phyloP scores from a whole-genome alignment of 2,888 invertebrate species.

The Rutpela maculata region DNA sequence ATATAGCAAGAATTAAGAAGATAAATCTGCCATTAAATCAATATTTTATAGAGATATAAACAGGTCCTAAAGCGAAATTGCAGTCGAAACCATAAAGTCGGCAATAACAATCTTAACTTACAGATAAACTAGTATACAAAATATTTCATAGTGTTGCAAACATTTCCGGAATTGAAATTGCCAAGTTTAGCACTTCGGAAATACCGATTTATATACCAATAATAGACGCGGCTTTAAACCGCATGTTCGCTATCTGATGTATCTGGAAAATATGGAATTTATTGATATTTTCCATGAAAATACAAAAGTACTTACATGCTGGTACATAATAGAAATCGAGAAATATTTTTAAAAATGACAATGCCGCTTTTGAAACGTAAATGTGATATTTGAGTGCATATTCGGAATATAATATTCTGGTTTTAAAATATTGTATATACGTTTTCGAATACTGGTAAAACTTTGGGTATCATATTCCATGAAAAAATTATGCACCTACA shows the following conservation, averaged over 20 bases:
- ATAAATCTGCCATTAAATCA: slow-evolving; percentile 50
- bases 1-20: slow-evolving; percentile 32
- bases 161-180: slow-evolving; percentile 54
- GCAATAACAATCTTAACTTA: slow-evolving; percentile 45
- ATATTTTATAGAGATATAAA: slow-evolving; percentile 54
- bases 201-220: slow-evolving; percentile 52
- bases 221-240: slow-evolving; percentile 44
- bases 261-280: slow-evolving; percentile 26
- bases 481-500: no score
- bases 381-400: not conserved
- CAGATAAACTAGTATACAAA: slow-evolving; percentile 52
- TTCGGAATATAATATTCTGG: not conserved
- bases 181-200: slow-evolving; percentile 52
- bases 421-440: no score
- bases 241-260: slow-evolving; percentile 40
- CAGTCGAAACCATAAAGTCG: slow-evolving; percentile 54
- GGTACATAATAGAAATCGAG: not conserved
- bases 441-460: no score
- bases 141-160: slow-evolving; percentile 47
- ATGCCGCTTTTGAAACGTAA: not conserved
- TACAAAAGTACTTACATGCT: not conserved
- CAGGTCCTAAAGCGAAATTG: slow-evolving; percentile 51
- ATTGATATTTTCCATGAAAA: slow-evolving; percentile 2
- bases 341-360: not conserved
- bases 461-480: no score